Evolutionary conservation across 1,140 invertebrate genomes (phyloP), one percentile per base, ranked within the genome.

Genomic region (Drosophila carrolli): DNA sequence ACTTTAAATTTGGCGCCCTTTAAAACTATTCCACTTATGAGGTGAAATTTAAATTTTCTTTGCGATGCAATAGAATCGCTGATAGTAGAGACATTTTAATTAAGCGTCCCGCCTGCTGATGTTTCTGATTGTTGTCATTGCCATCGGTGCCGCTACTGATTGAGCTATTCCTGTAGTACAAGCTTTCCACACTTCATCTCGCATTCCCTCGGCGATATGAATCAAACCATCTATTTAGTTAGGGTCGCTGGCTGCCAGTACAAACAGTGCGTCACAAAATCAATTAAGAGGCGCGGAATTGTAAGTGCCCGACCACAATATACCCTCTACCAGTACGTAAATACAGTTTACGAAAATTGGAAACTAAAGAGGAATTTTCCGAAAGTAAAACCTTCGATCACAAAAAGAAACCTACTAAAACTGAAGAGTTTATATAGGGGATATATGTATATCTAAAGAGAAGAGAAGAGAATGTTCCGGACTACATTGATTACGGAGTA

Each of bases 21-120:
- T 4, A 32, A 38, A 54, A 37, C 13, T 8, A 2, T 40, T 13
- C 23, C 27, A 11, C 11, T 5, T 14, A 11, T 4, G 29, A 29
- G 29, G 23, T 16, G n/a, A 19, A n/a, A 11, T 14, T 5, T 1
- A n/a, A 5, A 27, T 23, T 16, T 27, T 10, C 8, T n/a, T 6
- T 3, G 13, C 14, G 32, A n/a, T 46, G 32, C 35, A 60, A 47
- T 53, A 37, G 38, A 27, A 54, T 43, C 40, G 38, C 19, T 37
- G 68, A 73, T 76, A 67, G 54, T 27, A 6, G 10, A 51, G 29
- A 76, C 73, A 76, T 76, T 76, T 76, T 76, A 67, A 76, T 76
- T 58, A 76, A 47, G 16, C 53, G 32, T 58, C 51, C 27, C 44
- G 13, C 19, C 29, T 57, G 70, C 58, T 58, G 68, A 55, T 72